Conservation (phyloP, 2,113 vertebrate species). For the Pleuronectes platessa region DNA sequence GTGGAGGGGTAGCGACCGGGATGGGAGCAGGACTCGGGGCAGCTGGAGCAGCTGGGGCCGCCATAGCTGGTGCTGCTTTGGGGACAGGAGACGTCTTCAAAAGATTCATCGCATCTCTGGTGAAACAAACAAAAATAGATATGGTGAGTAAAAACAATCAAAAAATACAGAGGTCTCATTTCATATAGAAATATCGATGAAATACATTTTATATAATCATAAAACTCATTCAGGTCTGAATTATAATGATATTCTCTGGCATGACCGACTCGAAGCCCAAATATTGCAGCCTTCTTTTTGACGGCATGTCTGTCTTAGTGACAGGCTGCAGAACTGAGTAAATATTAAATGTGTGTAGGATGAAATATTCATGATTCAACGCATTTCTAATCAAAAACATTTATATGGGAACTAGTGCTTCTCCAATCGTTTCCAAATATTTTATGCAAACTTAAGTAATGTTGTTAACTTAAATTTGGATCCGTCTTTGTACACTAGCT, state of each 20-base stretch:
- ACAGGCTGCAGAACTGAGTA: background rate
- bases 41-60: conserved; percentile 26
- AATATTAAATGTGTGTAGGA: background rate
- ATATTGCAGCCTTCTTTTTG: background rate
- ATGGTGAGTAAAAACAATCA: background rate
- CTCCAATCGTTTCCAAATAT: background rate
- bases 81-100: conserved; percentile 79
- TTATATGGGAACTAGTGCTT: background rate
- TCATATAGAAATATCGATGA: too few species aligned
- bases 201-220: too few species aligned
- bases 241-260: background rate
- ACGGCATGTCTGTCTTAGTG: background rate
- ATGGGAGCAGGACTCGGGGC: conserved; percentile 36
- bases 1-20: conserved; percentile 42
- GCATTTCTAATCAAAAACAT: background rate
- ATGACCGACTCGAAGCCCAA: background rate
- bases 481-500: background rate
- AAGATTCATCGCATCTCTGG: conserved; percentile 92
- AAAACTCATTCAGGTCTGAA: too few species aligned
- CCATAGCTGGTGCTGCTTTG: conserved; percentile 40
- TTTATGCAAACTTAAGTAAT: background rate
- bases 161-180: background rate
- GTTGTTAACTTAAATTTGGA: background rate
- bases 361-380: background rate
- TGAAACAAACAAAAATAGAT: background rate